A percentile compares a stretch with the other conserved stretches of the same genome.
Evolutionary conservation across 1,140 invertebrate genomes (phyloP).

Genomic region (Acromyrmex charruanus): DNA sequence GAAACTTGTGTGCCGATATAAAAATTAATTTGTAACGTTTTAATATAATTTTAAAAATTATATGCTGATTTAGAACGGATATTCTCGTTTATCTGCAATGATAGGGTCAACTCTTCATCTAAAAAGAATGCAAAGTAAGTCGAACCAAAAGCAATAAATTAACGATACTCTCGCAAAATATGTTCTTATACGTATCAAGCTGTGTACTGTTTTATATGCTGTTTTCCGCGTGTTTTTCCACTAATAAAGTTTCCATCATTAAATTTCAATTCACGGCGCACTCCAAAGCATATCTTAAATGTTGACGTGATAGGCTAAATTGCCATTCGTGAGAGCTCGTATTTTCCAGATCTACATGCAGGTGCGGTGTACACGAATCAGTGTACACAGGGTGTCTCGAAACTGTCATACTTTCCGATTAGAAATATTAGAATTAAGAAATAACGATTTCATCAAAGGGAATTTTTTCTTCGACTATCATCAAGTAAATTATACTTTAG

Average conservation of each 20-base stretch:
- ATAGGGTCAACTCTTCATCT: neutral
- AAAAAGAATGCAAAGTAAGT: neutral
- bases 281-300: conserved; percentile 51
- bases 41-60: neutral
- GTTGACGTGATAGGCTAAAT: conserved; percentile 61
- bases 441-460: neutral
- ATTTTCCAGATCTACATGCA: conserved; percentile 41
- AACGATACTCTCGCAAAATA: neutral
- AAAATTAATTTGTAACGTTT: neutral
- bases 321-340: conserved; percentile 66
- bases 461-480: neutral
- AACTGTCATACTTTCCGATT: neutral
- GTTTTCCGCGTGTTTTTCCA: neutral
- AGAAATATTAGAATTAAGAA: neutral
- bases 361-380: neutral
- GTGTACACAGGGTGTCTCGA: conserved; percentile 22
- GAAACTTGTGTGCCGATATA: neutral
- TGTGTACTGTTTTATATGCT: neutral
- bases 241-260: neutral
- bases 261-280: conserved; percentile 46
- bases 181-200: neutral
- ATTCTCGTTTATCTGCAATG: neutral
- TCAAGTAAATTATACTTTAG: neutral
- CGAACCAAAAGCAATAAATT: neutral
- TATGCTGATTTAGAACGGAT: neutral